Evolutionary conservation across 2,797 vertebrate species (phyloP).

Genomic region (Heliangelus exortis): DNA sequence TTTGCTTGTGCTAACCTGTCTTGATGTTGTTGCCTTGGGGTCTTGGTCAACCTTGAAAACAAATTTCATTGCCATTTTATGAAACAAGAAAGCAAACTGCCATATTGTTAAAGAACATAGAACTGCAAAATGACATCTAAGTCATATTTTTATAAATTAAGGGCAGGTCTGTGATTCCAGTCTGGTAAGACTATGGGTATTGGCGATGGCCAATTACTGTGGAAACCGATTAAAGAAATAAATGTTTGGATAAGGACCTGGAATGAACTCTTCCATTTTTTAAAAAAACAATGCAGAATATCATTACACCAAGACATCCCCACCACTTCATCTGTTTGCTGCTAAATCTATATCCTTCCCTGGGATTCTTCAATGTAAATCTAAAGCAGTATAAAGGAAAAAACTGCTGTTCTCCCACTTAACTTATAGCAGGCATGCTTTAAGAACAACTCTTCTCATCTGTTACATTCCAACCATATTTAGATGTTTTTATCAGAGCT

Average conservation of each 20-base stretch:
- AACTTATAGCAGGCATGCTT: constrained; percentile 10
- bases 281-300: not conserved
- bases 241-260: constrained; percentile 8
- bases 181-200: not conserved
- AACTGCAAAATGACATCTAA: not conserved
- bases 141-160: constrained; percentile 13
- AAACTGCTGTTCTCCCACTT: not conserved
- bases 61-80: not conserved
- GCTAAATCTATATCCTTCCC: not conserved
- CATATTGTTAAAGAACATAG: not conserved
- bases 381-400: constrained; percentile 21
- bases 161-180: not conserved
- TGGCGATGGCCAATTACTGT: not conserved
- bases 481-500: not conserved
- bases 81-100: not conserved
- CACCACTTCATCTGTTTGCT: not conserved
- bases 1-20: not conserved
- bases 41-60: not conserved
- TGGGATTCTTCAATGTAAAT: not conserved
- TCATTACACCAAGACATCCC: not conserved
- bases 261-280: not conserved
- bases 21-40: not conserved
- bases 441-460: not conserved
- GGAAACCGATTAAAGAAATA: constrained; percentile 43
- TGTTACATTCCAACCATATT: constrained; percentile 7